Evolutionary conservation across 1,140 invertebrate genomes (phyloP).

Genomic region (Drosophila kurseongensis): DNA sequence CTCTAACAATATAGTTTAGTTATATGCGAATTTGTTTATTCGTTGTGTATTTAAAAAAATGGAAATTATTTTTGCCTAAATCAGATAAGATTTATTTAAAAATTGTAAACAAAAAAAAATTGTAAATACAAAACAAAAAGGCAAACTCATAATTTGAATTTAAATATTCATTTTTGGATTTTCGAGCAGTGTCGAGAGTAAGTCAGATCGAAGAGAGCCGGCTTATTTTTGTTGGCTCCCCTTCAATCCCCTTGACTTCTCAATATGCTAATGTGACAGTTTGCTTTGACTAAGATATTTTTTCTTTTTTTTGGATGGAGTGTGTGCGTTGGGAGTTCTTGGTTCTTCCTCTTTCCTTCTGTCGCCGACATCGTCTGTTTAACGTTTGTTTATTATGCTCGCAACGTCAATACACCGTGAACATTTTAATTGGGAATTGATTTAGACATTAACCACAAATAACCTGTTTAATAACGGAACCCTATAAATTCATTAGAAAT

Average conservation of each 20-base stretch:
- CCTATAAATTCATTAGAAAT: neutral
- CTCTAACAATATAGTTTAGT: too few relatives aligned
- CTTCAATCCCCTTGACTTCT: conserved; percentile 42
- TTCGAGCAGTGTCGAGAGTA: conserved; percentile 18
- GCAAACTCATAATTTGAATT: too few relatives aligned
- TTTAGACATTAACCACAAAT: conserved; percentile 26
- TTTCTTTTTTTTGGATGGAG: conserved; percentile 21
- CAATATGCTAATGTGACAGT: conserved; percentile 83
- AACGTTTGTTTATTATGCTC: conserved; percentile 70
- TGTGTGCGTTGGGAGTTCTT: conserved; percentile 39
- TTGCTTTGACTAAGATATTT: conserved; percentile 52
- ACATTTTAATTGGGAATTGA: conserved; percentile 47
- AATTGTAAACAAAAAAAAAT: too few relatives aligned
- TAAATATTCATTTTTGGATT: neutral
- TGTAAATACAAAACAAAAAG: too few relatives aligned
- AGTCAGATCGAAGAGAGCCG: conserved; percentile 34
- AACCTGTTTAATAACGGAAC: conserved; percentile 20
- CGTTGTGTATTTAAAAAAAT: too few relatives aligned
- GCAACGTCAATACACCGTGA: conserved; percentile 72
- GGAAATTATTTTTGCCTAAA: too few relatives aligned
- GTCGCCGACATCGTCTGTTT: conserved; percentile 53
- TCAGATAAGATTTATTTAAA: too few relatives aligned
- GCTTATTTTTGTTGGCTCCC: conserved; percentile 61
- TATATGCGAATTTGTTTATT: too few relatives aligned
- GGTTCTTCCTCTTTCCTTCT: conserved; percentile 30